A percentile compares a stretch with the other conserved stretches of the same genome.
Evolutionary conservation across 2,888 invertebrate species (phyloP).

Genomic region (Cheilosia vulpina): DNA sequence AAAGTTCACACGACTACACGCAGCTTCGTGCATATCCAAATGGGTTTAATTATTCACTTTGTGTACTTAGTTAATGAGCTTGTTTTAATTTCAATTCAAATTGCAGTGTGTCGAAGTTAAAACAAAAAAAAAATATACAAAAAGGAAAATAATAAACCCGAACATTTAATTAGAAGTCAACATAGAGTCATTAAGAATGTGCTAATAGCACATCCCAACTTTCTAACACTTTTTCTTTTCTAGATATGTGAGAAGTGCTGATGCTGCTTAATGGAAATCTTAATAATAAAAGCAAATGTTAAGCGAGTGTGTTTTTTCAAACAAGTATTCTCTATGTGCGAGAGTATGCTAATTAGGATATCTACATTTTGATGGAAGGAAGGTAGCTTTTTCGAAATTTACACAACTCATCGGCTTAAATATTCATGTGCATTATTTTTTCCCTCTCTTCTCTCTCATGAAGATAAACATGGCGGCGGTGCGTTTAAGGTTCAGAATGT

Average conservation of each 20-base stretch:
- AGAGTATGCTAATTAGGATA: constrained; percentile 15
- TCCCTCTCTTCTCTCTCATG: not conserved
- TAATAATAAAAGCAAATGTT: constrained; percentile 19
- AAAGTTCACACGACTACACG: not conserved
- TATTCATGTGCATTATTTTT: not conserved
- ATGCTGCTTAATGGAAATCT: constrained; percentile 21
- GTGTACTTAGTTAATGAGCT: constrained; percentile 23
- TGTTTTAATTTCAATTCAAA: not conserved
- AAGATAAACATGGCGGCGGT: not conserved
- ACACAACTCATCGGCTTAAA: not conserved
- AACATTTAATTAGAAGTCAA: constrained; percentile 25
- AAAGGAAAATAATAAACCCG: constrained; percentile 18
- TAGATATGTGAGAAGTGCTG: not conserved
- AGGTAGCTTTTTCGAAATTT: not conserved
- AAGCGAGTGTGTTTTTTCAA: not conserved
- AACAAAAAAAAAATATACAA: not conserved
- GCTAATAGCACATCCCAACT: constrained; percentile 33
- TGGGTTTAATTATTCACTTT: constrained; percentile 22
- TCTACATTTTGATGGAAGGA: not conserved
- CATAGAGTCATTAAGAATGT: constrained; percentile 21
- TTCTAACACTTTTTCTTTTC: constrained; percentile 38
- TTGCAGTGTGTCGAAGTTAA: constrained; percentile 1
- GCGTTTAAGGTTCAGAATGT: not conserved
- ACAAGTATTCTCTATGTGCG: not conserved
- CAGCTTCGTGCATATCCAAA: not conserved